These are phyloP conservation scores for Alectura lathami DNA, from an alignment of 2,113 vertebrate genomes.

Conservation along the genomic window DNA sequence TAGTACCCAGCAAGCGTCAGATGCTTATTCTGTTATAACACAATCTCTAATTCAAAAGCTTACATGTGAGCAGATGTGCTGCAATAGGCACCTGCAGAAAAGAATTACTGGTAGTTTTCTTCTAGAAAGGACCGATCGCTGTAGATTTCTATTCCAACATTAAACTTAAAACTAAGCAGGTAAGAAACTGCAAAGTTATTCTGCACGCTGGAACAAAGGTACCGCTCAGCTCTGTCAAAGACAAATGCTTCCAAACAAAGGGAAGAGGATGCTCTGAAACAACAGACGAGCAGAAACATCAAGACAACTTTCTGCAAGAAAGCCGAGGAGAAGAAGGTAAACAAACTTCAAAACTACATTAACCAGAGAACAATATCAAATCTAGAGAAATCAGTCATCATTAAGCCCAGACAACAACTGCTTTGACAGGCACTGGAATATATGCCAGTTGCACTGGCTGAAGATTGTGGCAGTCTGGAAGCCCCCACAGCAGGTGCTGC, in stretches of 20 bases:
- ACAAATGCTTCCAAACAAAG: rapidly evolving
- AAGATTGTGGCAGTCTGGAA: neutral
- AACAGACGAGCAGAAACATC: neutral
- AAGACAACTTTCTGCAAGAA: neutral
- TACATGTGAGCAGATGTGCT: neutral
- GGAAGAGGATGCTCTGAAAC: neutral
- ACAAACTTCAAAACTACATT: neutral
- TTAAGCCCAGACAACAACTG: neutral
- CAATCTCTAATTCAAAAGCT: neutral
- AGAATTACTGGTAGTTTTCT: neutral
- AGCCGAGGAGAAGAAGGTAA: neutral
- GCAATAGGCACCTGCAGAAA: neutral
- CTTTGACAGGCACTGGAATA: neutral
- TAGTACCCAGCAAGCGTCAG: neutral
- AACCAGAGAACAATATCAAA: neutral
- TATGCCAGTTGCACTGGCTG: neutral
- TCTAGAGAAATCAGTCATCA: neutral
- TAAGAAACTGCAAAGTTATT: neutral
- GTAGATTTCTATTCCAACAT: neutral
- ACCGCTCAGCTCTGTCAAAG: neutral
- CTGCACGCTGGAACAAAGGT: neutral
- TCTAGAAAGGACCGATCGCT: neutral
- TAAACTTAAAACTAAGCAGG: neutral
- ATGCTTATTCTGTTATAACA: neutral
- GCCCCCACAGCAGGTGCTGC: neutral